Evolutionary conservation across 2,113 vertebrate species (phyloP), one percentile per base, ranked within the genome.

Genomic region (Meles meles): DNA sequence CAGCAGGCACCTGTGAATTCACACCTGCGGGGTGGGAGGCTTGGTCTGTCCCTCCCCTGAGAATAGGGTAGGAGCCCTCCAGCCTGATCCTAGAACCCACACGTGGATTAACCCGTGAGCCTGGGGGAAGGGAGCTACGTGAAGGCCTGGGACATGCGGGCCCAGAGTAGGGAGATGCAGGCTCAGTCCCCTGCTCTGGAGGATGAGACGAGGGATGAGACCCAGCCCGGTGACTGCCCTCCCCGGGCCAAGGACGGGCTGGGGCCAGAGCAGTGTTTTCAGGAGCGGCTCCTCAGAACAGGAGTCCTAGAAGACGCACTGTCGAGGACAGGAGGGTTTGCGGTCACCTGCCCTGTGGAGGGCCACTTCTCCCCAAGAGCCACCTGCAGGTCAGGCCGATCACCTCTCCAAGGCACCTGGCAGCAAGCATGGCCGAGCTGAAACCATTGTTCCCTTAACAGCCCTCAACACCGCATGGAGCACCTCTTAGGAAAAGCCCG

Each of bases 281-380:
- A 0, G 3, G 4, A 67, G 55, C 0, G 0, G 63, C 9, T 94
- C 76, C 90, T 95, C 76, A 20, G 42, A 71, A 59, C 0, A 8
- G 0, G 6, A 42, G 80, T 52, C 67, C 82, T 47, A 9, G 92
- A 61, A 80, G 85, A 94, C 0, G 1, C 3, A 0, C 84, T 63
- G 37, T 21, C 2, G 3, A 31, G 61, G 88, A 96, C 90, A 93
- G 74, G 86, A 71, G 65, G 9, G 23, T 2, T 29, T 15, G 21
- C 55, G 25, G 61, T 97, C 42, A 85, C 74, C 29, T 0, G 21
- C n/a, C 42, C 1, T n/a, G 29, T 21, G 55, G 21, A 31, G 79
- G 2, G 2, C 25, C 18, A 2, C 0, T 34, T 21, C 44, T n/a
- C 29, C 34, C 47, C 0, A 0, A 47, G 77, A 52, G 61, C 52